These are phyloP conservation scores for Dimorphilus gyrociliatus DNA, from an alignment of 2,888 invertebrate genomes.

Conservation along the genomic window DNA sequence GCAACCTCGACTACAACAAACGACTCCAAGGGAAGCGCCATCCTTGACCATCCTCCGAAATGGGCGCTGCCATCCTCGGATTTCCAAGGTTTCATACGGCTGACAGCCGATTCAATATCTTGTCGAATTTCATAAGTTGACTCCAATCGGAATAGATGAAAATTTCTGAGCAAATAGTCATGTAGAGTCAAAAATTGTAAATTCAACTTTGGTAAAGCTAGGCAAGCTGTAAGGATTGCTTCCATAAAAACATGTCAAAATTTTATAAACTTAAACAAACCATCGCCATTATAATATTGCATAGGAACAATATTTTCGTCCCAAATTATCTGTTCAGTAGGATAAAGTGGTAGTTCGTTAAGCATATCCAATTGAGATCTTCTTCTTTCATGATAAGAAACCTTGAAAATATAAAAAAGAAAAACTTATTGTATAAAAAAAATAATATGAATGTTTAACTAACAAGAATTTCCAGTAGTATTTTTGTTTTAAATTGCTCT, in stretches of 20 bases:
- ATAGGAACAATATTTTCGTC: slow-evolving; percentile 96
- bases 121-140: slow-evolving; percentile 97
- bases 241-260: too few relatives aligned
- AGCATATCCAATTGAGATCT: slow-evolving; percentile 80
- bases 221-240: slow-evolving; percentile 34
- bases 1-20: slow-evolving; percentile 75
- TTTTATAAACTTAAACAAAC: slow-evolving; percentile 15
- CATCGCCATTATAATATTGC: slow-evolving; percentile 89
- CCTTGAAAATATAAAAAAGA: slow-evolving; percentile 14
- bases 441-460: slow-evolving; percentile 18
- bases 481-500: slow-evolving; percentile 47
- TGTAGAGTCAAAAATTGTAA: slow-evolving; percentile 93
- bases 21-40: slow-evolving; percentile 82
- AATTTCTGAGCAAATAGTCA: slow-evolving; percentile 90
- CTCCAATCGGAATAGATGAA: slow-evolving; percentile 88
- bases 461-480: slow-evolving; percentile 70
- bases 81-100: slow-evolving; percentile 81
- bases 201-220: slow-evolving; percentile 91
- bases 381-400: slow-evolving; percentile 55
- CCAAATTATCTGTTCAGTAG: slow-evolving; percentile 95
- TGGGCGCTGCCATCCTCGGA: slow-evolving; percentile 54
- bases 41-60: slow-evolving; percentile 96
- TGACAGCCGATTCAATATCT: slow-evolving; percentile 91
- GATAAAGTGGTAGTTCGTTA: slow-evolving; percentile 95
- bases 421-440: not conserved